These are phyloP conservation scores for Xylocampa areola DNA, from an alignment of 2,888 invertebrate genomes.

Conservation along the genomic window DNA sequence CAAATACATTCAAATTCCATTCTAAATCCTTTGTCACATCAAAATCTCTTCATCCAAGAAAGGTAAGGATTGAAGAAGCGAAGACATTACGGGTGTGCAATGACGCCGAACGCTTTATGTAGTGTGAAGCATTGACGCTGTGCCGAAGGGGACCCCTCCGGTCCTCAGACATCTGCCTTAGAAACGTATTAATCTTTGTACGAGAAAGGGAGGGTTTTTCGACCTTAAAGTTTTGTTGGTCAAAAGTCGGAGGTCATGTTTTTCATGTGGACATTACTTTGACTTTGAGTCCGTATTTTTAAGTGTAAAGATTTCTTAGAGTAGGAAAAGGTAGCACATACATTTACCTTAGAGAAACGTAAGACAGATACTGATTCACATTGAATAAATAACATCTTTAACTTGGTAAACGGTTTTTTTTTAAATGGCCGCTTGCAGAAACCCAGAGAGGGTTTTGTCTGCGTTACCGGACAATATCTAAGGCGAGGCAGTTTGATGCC, in stretches of 20 bases:
- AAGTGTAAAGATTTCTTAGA: background rate
- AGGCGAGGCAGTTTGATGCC: too few relatives aligned
- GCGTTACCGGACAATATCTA: too few relatives aligned
- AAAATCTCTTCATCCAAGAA: slow-evolving; percentile 59
- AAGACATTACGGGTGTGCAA: slow-evolving; percentile 74
- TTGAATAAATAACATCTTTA: too few relatives aligned
- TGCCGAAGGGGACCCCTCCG: slow-evolving; percentile 68
- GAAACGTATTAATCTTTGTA: slow-evolving; percentile 58
- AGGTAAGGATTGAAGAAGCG: slow-evolving; percentile 62
- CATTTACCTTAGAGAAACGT: too few relatives aligned
- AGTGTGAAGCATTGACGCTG: slow-evolving; percentile 82
- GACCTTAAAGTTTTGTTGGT: slow-evolving; percentile 54
- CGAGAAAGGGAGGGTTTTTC: slow-evolving; percentile 48
- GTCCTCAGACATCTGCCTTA: slow-evolving; percentile 64
- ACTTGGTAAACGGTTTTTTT: too few relatives aligned
- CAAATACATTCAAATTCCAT: slow-evolving; percentile 53
- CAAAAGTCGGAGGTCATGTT: slow-evolving; percentile 52
- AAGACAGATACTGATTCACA: too few relatives aligned
- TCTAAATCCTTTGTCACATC: slow-evolving; percentile 55
- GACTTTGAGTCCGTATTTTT: slow-evolving; percentile 14
- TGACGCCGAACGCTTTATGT: slow-evolving; percentile 84
- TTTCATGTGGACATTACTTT: slow-evolving; percentile 17
- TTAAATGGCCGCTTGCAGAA: too few relatives aligned
- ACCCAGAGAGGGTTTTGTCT: too few relatives aligned
- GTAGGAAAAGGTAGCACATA: too few relatives aligned